Evolutionary conservation across 2,113 vertebrate species (phyloP), one percentile per base, ranked within the genome.

Genomic region (Alosa alosa): DNA sequence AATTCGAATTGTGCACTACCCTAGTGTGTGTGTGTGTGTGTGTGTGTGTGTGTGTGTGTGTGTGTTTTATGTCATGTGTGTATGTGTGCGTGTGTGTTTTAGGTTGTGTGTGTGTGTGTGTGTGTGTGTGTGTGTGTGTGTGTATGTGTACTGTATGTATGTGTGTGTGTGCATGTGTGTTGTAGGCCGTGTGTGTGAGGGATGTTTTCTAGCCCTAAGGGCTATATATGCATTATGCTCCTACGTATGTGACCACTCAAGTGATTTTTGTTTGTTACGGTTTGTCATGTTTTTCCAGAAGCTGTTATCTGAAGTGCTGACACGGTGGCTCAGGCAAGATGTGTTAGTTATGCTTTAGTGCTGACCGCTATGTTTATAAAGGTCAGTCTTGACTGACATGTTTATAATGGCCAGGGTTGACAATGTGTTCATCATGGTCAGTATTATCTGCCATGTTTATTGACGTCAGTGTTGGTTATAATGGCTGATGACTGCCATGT

Each of bases 111-210:
- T 22, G 55, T 22, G 55, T 25, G n/a, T 25, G 60, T 64, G 60
- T 64, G 20, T 22, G 60, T 13, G 55, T 6, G 55, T 13, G 60
- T 22, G 60, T 22, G 60, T 22, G 22, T 36, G n/a, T 1, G n/a
- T 25, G 49, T 44, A 49, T n/a, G 49, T n/a, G 49, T 82, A 72
- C 55, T 85, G 75, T 46, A 72, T 55, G 49, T 83, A 4, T 46
- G 55, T 31, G 45, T 82, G 55, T n/a, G 17, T 60, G 17, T 22
- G 55, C 20, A 1, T n/a, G 55, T 22, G 55, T 60, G 55, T 60
- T 18, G 22, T 0, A 11, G 52, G 13, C 11, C 15, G 52, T 60
- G 55, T 60, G 55, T 22, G 55, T 22, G 55, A 22, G 18, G 18
- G 20, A 6, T 4, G 55, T 60, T 60, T 18, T 18, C 18, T 22